These are phyloP conservation scores for Gymnobelideus leadbeateri DNA, from an alignment of 2,113 vertebrate species.

Conservation along the genomic window DNA sequence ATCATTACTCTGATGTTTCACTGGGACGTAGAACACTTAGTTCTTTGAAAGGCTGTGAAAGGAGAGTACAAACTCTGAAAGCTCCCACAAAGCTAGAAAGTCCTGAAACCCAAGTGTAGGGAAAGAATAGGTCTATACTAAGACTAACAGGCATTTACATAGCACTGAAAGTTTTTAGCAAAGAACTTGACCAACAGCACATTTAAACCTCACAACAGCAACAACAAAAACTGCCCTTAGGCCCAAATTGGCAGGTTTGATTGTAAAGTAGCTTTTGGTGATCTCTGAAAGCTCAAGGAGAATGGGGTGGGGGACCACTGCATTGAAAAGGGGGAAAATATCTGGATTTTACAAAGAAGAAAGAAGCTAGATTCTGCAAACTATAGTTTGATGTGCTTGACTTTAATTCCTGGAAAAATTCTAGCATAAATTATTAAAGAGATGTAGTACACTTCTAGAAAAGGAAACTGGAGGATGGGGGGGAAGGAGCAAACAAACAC, in stretches of 20 bases:
- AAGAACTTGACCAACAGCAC: not conserved
- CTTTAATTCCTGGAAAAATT: not conserved
- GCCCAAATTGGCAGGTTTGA: not conserved
- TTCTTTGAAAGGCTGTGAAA: not conserved
- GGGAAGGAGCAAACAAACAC: not conserved
- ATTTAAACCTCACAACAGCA: not conserved
- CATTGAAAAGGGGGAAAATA: not conserved
- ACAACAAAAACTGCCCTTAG: not conserved
- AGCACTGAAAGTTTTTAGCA: not conserved
- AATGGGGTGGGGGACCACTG: not conserved
- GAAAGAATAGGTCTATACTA: not conserved
- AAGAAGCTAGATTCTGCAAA: not conserved
- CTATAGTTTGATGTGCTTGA: not conserved
- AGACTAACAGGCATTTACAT: not conserved
- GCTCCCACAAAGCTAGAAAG: not conserved
- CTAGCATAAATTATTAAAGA: not conserved
- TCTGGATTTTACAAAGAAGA: not conserved
- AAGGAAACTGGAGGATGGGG: not conserved
- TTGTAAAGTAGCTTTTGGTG: not conserved
- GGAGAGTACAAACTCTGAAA: not conserved
- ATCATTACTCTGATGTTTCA: not conserved
- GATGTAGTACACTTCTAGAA: not conserved
- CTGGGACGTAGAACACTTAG: not conserved
- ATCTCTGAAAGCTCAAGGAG: not conserved
- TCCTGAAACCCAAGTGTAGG: not conserved